Percentiles rank a stretch among this genome's conserved stretches.
These are phyloP conservation scores for Scomber japonicus DNA, from an alignment of 2,113 vertebrate species.

Conservation along the genomic window DNA sequence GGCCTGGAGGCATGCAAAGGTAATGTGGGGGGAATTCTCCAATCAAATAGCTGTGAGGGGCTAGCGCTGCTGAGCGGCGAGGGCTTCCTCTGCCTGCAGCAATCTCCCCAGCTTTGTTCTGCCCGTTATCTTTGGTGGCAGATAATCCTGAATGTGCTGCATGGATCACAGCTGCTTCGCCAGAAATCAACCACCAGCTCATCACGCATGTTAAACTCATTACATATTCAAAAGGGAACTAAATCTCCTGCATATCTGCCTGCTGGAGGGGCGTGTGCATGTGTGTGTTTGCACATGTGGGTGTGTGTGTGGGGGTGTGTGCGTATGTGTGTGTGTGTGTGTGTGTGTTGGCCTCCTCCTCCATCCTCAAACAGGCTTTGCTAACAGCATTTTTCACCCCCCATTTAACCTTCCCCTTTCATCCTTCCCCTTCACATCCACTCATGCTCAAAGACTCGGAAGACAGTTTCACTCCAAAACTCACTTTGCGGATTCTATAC, in stretches of 20 bases:
- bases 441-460: slow-evolving; percentile 29
- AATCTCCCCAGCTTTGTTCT: slow-evolving; percentile 72
- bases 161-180: slow-evolving; percentile 71
- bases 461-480: slow-evolving; percentile 47
- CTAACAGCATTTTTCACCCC: slow-evolving; percentile 52
- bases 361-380: slow-evolving; percentile 48
- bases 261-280: slow-evolving; percentile 51
- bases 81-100: slow-evolving; percentile 65
- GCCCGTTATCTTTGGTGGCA: slow-evolving; percentile 76
- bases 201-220: slow-evolving; percentile 77
- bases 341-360: slow-evolving; percentile 19
- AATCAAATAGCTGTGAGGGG: slow-evolving; percentile 69
- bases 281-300: slow-evolving; percentile 36
- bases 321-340: slow-evolving; percentile 5
- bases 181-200: slow-evolving; percentile 71
- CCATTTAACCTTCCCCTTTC: slow-evolving; percentile 60
- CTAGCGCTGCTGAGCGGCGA: slow-evolving; percentile 33
- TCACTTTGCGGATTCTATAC: slow-evolving; percentile 17
- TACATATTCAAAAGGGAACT: slow-evolving; percentile 76
- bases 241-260: slow-evolving; percentile 77
- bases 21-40: slow-evolving; percentile 68
- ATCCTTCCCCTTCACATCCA: slow-evolving; percentile 27
- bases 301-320: slow-evolving; percentile 8
- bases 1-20: slow-evolving; percentile 67
- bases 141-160: slow-evolving; percentile 75